Base-by-base conservation (phyloP, 2,797 vertebrate genomes). In the Betta splendens region DNA sequence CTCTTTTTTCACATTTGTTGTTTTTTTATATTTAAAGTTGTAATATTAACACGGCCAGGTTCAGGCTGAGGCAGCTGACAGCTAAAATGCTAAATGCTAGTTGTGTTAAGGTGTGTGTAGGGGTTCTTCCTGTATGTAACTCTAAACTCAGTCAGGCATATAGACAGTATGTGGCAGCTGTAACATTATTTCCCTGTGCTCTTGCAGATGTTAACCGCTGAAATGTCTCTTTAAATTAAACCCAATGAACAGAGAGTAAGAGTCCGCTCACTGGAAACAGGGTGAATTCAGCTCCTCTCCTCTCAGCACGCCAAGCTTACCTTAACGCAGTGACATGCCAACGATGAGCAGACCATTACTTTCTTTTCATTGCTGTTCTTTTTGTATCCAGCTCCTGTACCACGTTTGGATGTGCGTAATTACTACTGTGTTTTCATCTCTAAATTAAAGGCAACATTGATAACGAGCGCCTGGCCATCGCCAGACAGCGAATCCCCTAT, bases 401-500 rank as follows among this genome's bases (percentile, higher is more conserved):
- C 85, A 87, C 80, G 72, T 89, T 88, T 88, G 87, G 87, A 91
- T 91, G 87, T 90, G 86, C 89, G 89, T 91, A 91, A 91, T 91
- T 91, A 91, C 89, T 90, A 90, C 89, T 91, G 87, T 97, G 87
- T 91, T 91, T 88, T 90, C 89, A 91, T 90, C 88, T 91, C 87
- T 91, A 91, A 91, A 91, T 98, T 98, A 98, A 99, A 99, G 97
- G 97, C 95, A 98, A 97, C 97, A 98, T 94, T 98, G 97, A 99
- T 99, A 98, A 98, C 96, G 97, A 99, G 93, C 97, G 97, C 95
- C 97, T 99, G 97, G 96, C 96, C 96, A 98, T 99, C 98, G 97
- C 97, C 98, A 99, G 97, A 98, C 96, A 98, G 96, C 97, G 97
- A 98, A 99, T 98, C 96, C 97, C 97, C 97, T 98, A 98, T 98